Base-by-base conservation (phyloP, 2,113 vertebrate genomes). In the Lynx canadensis region DNA sequence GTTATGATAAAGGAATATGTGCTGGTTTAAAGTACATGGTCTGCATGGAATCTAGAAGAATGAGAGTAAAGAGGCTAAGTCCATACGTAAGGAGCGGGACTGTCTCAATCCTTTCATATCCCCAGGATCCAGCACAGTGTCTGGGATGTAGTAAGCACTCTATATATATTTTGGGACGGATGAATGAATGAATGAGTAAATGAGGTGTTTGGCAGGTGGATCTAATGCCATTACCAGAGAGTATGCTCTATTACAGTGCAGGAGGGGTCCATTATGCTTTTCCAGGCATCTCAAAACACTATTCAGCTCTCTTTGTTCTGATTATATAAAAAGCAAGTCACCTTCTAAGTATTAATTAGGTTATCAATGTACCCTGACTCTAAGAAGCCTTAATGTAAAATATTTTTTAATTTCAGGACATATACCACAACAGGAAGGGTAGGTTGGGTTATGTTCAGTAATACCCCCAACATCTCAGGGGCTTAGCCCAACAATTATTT, bases 321-420 rank as follows among this genome's bases (percentile, higher is more conserved):
- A 38, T n/a, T 89, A 38, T 71, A 48, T 36, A 93, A 80, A 88
- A 41, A 85, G 18, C 23, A 82, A 85, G 71, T 89, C 25, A 73
- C 36, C 4, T 21, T 73, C 41, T 87, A 69, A 4, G 4, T 74
- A n/a, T 52, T 82, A 57, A 60, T 71, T 79, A 87, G 63, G 5
- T 80, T 73, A 89, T 91, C 57, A 84, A 0, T 55, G 66, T 73
- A 23, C 52, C 31, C 91, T 71, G 66, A 95, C 2, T 91, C 45
- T 5, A 85, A 76, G 36, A 96, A 93, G 16, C n/a, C 50, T 94
- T 76, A 85, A 71, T 82, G 93, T 96, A 89, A 68, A 91, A 38
- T 60, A 80, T n/a, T 89, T 88, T 91, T 41, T 38, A 95, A 79
- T 89, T 84, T 21, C 33, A 14, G 27, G 31, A 7, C 65, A 3